Percentiles rank a stretch among this genome's conserved stretches.
These are phyloP conservation scores for Papilio elwesi DNA, from an alignment of 2,888 invertebrate genomes.

Conservation along the genomic window DNA sequence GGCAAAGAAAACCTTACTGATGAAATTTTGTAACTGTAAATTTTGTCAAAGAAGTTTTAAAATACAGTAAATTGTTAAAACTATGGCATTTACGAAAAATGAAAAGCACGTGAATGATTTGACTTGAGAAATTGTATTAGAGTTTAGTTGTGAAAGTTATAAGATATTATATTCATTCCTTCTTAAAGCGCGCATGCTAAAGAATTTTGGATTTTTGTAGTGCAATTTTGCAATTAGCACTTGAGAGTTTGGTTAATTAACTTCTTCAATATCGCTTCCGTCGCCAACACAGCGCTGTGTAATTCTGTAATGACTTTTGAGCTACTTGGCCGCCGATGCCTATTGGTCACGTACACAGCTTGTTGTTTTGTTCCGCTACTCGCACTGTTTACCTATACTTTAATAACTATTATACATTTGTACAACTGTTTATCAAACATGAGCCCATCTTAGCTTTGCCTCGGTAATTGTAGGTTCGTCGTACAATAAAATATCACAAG, in stretches of 20 bases:
- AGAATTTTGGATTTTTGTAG: too few relatives aligned
- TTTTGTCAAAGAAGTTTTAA: too few relatives aligned
- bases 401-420: constrained; percentile 23
- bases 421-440: not conserved
- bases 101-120: too few relatives aligned
- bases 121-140: too few relatives aligned
- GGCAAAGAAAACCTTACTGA: not conserved
- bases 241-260: not conserved
- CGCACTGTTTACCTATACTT: constrained; percentile 22
- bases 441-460: not conserved
- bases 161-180: too few relatives aligned
- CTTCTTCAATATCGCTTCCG: not conserved
- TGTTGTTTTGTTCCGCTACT: constrained; percentile 23
- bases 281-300: not conserved
- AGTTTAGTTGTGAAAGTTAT: too few relatives aligned
- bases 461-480: not conserved
- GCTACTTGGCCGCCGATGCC: constrained; percentile 4
- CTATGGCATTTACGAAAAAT: too few relatives aligned
- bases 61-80: too few relatives aligned
- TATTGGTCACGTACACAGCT: constrained; percentile 25
- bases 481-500: too few relatives aligned
- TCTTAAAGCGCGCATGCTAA: too few relatives aligned
- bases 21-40: too few relatives aligned
- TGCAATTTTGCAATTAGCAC: too few relatives aligned
- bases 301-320: constrained; percentile 25